Base-by-base conservation (phyloP, 1,140 invertebrate genomes). In the Drosophila bipectinata region DNA sequence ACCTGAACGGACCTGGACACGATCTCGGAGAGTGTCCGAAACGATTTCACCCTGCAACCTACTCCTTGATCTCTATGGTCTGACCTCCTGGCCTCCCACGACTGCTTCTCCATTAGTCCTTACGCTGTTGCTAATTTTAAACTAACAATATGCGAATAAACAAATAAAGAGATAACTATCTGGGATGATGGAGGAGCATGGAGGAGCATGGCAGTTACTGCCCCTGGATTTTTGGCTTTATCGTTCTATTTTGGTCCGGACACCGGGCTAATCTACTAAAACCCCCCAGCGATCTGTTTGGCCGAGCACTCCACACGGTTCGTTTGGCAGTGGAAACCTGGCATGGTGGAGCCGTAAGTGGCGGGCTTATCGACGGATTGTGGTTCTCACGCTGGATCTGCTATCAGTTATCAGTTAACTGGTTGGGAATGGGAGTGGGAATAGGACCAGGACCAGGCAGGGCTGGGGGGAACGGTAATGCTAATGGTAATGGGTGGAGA, bases 311-410 rank as follows among this genome's bases (percentile, higher is more conserved):
- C 61, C 14, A 37, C 9, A 37, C 12, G 34, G 34, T 4, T 37
- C 12, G 18, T 18, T 18, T 18, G 18, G 18, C 18, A 18, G 18
- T 18, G 18, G 18, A 18, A 7, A 9, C 41, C 10, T 10, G 44
- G 12, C 15, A 14, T 37, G 37, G 15, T 8, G 26, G 47, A 45
- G 59, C 47, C 32, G 49, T 21, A 57, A 71, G 58, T 81, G 51
- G 30, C 18, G 10, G 39, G 64, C 77, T 88, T 82, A 87, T 82
- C 75, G 56, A 76, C 82, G 83, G 79, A 88, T 88, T 87, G 82
- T 26, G 75, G 77, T 87, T 87, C 82, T 87, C 82, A 87, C 82
- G 82, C 58, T 83, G 62, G 60, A 68, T 85, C 69, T 62, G 69
- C 39, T 7, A 37, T 59, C 49, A 18, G 52, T 63, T 60, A 64